Evolutionary conservation across 2,888 invertebrate species (phyloP).

Genomic region (Eurytoma adleriae): DNA sequence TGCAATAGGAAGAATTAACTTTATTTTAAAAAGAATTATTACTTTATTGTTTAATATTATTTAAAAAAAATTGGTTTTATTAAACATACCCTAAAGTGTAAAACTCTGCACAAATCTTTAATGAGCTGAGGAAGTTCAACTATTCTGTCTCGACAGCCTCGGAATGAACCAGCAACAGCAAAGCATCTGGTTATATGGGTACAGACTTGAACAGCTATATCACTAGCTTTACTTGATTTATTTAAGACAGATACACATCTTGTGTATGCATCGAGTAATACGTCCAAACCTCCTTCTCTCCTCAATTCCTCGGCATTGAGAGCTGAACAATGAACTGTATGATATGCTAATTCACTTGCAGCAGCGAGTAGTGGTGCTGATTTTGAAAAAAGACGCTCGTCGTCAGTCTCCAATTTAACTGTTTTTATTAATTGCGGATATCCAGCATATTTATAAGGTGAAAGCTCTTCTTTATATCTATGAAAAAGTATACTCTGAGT

Average conservation of each 20-base stretch:
- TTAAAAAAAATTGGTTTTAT: not conserved
- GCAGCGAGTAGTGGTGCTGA: constrained; percentile 89
- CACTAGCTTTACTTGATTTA: constrained; percentile 85
- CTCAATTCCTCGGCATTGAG: constrained; percentile 98
- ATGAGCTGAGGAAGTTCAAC: constrained; percentile 92
- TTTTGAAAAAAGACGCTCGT: constrained; percentile 94
- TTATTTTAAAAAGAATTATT: constrained; percentile 16
- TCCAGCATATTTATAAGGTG: constrained; percentile 99
- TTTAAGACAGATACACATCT: constrained; percentile 95
- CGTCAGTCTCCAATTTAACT: constrained; percentile 94
- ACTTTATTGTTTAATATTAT: constrained; percentile 24
- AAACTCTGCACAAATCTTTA: constrained; percentile 89
- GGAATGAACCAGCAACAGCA: constrained; percentile 96
- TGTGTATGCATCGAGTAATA: constrained; percentile 92
- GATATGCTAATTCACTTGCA: constrained; percentile 95
- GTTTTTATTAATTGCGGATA: constrained; percentile 98
- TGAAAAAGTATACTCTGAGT: constrained; percentile 97
- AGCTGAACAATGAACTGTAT: constrained; percentile 96
- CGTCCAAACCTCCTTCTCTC: constrained; percentile 94
- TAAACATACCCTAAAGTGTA: constrained; percentile 86
- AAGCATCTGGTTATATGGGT: constrained; percentile 94
- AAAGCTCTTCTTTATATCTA: constrained; percentile 90
- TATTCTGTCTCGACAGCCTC: constrained; percentile 91
- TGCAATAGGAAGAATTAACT: constrained; percentile 70
- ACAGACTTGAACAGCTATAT: constrained; percentile 93